Base-by-base conservation (phyloP, 2,113 vertebrate species). In the Triplophysa rosa region DNA sequence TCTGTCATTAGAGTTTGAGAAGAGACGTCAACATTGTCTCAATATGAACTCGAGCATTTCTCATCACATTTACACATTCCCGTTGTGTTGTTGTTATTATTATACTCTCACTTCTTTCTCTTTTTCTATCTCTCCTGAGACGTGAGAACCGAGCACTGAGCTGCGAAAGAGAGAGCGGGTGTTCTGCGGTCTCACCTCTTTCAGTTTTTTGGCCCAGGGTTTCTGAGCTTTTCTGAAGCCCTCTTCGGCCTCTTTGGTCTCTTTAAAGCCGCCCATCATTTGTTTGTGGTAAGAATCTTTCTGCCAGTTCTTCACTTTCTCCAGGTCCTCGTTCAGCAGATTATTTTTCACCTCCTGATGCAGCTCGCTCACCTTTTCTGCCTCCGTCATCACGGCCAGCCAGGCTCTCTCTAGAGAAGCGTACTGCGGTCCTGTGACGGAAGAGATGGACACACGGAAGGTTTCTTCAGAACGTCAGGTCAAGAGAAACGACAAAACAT, bases 251-350 rank as follows among this genome's bases (percentile, higher is more conserved):
- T 99, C 97, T 89, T 96, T 99, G 89, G 95, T 95, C 89, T 99
- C 97, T 89, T 97, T 99, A 92, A 98, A 99, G 85, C 97, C 94
- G 2, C 97, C 97, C 92, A 99, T 99, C 92, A 99, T 98, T 91
- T 99, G 97, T 83, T 99, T 99, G 93, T 99, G 97, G 90, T 96
- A 99, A 21, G 93, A 92, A 0, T 99, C 97, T 85, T 99, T 99
- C 92, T 99, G 97, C 97, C 97, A 99, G 91, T 97, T 98, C 93
- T 96, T 97, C 87, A 99, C 94, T 88, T 98, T 99, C 90, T 98
- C 97, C 0, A 98, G 94, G 90, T 97, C 97, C 0, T 95, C 94
- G 0, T 92, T 95, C 73, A 97, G 87, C 85, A 99, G 91, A 75
- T 77, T 91, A 90, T 96, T 96, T 90, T 95, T 98, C 88, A 97